These are phyloP conservation scores for Panthera leo DNA, from an alignment of 2,113 vertebrate genomes.

Conservation along the genomic window DNA sequence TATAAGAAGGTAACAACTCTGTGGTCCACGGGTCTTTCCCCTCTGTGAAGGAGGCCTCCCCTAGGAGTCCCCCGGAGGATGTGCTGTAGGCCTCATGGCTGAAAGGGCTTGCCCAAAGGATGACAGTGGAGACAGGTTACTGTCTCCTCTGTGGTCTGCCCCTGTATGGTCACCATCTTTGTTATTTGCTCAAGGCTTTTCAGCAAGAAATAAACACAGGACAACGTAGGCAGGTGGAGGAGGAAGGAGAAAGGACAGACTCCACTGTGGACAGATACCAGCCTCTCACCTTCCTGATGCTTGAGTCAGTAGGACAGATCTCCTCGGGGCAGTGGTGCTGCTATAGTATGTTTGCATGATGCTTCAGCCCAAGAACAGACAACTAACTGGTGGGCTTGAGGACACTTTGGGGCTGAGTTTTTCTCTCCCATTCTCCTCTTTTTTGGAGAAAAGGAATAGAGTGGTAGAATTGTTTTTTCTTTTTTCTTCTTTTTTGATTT, in stretches of 20 bases:
- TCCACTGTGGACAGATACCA: slow-evolving; percentile 68
- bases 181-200: slow-evolving; percentile 60
- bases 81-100: background rate
- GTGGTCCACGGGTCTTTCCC: background rate
- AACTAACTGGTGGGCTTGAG: slow-evolving; percentile 60
- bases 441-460: slow-evolving; percentile 72
- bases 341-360: slow-evolving; percentile 79
- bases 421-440: slow-evolving; percentile 60
- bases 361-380: slow-evolving; percentile 73
- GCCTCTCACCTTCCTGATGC: slow-evolving; percentile 59
- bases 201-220: slow-evolving; percentile 51
- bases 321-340: slow-evolving; percentile 22
- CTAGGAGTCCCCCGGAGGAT: background rate
- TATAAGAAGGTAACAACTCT: background rate
- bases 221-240: background rate
- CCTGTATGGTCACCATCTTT: slow-evolving; percentile 12
- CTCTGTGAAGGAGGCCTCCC: background rate
- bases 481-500: slow-evolving; percentile 53
- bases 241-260: slow-evolving; percentile 50
- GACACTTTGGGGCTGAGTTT: slow-evolving; percentile 69
- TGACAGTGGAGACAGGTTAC: background rate
- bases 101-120: background rate
- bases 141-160: background rate
- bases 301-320: slow-evolving; percentile 59
- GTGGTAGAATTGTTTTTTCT: slow-evolving; percentile 65